Evolutionary conservation across 2,113 vertebrate species (phyloP).

Genomic region (Tychaedon coryphoeus): DNA sequence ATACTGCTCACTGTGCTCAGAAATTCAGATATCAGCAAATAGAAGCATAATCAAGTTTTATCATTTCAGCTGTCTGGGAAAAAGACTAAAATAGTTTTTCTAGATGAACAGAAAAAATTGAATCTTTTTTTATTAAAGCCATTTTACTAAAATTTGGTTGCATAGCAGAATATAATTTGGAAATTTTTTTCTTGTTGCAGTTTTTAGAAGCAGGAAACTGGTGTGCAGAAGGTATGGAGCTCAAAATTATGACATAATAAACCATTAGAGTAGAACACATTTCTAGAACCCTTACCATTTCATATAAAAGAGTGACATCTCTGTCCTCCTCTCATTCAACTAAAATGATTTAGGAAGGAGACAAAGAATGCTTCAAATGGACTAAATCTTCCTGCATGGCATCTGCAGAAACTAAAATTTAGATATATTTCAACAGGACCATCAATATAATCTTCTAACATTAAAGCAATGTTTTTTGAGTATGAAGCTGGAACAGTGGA

Average conservation of each 20-base stretch:
- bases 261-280: not conserved
- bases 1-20: not conserved
- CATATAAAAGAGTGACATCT: not conserved
- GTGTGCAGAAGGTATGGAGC: not conserved
- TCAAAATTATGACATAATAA: not conserved
- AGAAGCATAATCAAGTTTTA: not conserved
- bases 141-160: not conserved
- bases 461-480: not conserved
- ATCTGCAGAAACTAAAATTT: not conserved
- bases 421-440: not conserved
- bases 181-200: not conserved
- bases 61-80: not conserved
- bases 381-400: not conserved
- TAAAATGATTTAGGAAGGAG: constrained; percentile 34
- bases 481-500: not conserved
- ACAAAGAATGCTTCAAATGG: not conserved
- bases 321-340: constrained; percentile 22
- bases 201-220: constrained; percentile 7
- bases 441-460: not conserved
- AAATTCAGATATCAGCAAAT: not conserved
- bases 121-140: not conserved
- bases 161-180: not conserved
- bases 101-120: not conserved
- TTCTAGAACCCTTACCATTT: constrained; percentile 43
- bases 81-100: not conserved